A percentile compares a stretch with the other conserved stretches of the same genome.
Conservation (phyloP, 2,113 vertebrate species). For the Alces alces region DNA sequence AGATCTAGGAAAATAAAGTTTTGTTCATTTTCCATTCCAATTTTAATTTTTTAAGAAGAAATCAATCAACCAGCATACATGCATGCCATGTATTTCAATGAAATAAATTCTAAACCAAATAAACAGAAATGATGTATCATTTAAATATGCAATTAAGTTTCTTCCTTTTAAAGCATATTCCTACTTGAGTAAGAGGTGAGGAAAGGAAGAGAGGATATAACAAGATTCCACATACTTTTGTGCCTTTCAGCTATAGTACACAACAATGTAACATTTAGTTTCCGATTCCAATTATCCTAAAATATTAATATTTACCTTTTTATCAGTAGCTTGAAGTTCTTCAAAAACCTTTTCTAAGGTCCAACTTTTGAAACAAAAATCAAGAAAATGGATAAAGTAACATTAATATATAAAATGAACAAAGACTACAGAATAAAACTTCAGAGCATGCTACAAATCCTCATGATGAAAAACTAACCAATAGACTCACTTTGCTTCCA, state of each 20-base stretch:
- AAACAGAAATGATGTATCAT: not conserved
- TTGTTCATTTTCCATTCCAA: not conserved
- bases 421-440: not conserved
- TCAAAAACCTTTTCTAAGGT: slow-evolving; percentile 97
- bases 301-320: slow-evolving; percentile 81
- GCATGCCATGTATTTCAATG: not conserved
- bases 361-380: slow-evolving; percentile 86
- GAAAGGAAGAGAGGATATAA: not conserved
- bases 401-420: slow-evolving; percentile 7
- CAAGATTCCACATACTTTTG: not conserved
- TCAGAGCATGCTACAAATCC: not conserved
- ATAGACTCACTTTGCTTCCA: slow-evolving; percentile 90
- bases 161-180: not conserved
- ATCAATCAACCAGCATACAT: not conserved
- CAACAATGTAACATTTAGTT: not conserved
- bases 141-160: not conserved
- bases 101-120: slow-evolving; percentile 1
- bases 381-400: slow-evolving; percentile 1
- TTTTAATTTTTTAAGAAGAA: not conserved
- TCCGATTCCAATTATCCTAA: not conserved
- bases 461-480: not conserved
- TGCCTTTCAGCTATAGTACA: not conserved
- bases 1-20: not conserved
- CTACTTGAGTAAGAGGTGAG: not conserved
- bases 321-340: slow-evolving; percentile 95